Evolutionary conservation across 30 jellyfish, hydroid and myxozoan species (phyloP).

Genomic region (Aurelia aurita): DNA sequence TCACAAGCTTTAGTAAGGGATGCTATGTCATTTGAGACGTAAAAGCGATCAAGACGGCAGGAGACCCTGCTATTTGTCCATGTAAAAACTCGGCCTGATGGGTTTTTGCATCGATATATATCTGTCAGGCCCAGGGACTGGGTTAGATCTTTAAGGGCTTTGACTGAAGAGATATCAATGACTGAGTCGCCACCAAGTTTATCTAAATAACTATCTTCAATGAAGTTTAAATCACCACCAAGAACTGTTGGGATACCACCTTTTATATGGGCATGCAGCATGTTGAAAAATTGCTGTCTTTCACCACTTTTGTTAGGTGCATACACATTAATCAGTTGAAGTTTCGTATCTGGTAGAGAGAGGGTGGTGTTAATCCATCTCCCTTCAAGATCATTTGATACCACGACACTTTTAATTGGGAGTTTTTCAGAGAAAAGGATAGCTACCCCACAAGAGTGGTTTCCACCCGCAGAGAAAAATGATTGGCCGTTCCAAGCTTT

Average conservation of each 20-base stretch:
- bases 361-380: not conserved
- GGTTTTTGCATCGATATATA: not conserved
- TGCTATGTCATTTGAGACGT: not conserved
- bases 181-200: conserved; percentile 13
- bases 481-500: not conserved
- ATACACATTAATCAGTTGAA: conserved; percentile 9
- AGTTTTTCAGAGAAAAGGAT: not conserved
- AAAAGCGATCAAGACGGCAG: not conserved
- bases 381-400: conserved; percentile 5
- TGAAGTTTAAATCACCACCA: conserved; percentile 28
- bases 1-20: not conserved
- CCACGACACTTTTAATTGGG: not conserved
- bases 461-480: not conserved
- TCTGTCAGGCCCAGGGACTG: not conserved
- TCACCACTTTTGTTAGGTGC: not conserved
- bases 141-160: not conserved
- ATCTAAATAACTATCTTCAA: conserved; percentile 20
- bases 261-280: not conserved
- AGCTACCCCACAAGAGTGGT: conserved; percentile 7
- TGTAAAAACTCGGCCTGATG: not conserved
- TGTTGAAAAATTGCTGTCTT: not conserved
- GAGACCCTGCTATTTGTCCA: conserved; percentile 3
- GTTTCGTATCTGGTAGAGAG: not conserved
- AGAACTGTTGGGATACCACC: not conserved
- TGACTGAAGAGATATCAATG: not conserved